Conservation (phyloP, 2,797 vertebrate species). For the Pseudopleuronectes americanus region DNA sequence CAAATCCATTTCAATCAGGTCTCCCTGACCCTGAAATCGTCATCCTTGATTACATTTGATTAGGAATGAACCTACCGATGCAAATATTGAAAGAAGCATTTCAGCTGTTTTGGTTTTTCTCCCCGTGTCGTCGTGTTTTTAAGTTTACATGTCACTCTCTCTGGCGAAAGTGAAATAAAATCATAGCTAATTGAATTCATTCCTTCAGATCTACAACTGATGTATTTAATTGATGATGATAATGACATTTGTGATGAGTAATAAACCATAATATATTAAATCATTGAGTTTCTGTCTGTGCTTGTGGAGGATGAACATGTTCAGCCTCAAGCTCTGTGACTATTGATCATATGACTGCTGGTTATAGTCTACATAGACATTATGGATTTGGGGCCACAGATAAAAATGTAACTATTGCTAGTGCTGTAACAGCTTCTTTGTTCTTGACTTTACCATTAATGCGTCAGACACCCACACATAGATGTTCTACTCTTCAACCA, state of each 20-base stretch:
- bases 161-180: constrained; percentile 75
- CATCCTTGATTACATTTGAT: constrained; percentile 26
- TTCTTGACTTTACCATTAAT: too few relatives aligned
- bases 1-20: constrained; percentile 24
- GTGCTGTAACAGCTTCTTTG: not conserved
- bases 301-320: not conserved
- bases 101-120: constrained; percentile 30
- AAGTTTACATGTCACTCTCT: constrained; percentile 81
- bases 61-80: constrained; percentile 43
- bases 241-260: constrained; percentile 85
- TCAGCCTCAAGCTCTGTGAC: not conserved
- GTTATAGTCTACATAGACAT: too few relatives aligned
- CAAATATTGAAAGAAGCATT: constrained; percentile 46
- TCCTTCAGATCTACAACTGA: constrained; percentile 82
- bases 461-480: too few relatives aligned
- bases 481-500: too few relatives aligned
- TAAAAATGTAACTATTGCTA: not conserved
- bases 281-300: constrained; percentile 14
- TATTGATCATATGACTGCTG: not conserved
- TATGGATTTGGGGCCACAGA: too few relatives aligned
- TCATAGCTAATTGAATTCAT: constrained; percentile 81
- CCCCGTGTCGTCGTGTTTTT: constrained; percentile 71
- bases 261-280: constrained; percentile 89
- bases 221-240: constrained; percentile 85
- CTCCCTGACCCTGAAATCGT: constrained; percentile 20